Evolutionary conservation across 2,888 invertebrate species (phyloP).

Genomic region (Trichopria drosophilae): DNA sequence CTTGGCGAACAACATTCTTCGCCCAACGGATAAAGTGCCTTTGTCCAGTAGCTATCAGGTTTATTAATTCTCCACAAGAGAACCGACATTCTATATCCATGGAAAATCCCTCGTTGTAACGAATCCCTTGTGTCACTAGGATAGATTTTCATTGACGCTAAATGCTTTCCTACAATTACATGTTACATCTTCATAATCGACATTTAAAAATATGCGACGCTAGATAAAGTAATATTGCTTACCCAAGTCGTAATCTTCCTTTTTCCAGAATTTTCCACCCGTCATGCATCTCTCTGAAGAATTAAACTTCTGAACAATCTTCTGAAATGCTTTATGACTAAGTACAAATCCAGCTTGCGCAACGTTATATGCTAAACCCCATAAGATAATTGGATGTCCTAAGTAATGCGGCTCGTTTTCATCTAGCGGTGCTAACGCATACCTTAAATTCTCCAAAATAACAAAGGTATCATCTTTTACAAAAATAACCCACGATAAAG

Average conservation of each 20-base stretch:
- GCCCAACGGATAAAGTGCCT: conserved; percentile 59
- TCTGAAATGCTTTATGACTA: conserved; percentile 59
- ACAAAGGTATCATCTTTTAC: conserved; percentile 63
- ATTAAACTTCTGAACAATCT: conserved; percentile 56
- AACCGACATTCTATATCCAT: conserved; percentile 57
- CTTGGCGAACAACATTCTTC: conserved; percentile 61
- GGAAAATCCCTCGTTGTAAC: conserved; percentile 60
- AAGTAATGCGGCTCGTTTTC: conserved; percentile 60
- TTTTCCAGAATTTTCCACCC: conserved; percentile 62
- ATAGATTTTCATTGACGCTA: conserved; percentile 59
- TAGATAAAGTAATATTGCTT: conserved; percentile 20
- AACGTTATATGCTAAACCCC: conserved; percentile 63
- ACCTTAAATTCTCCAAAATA: conserved; percentile 63
- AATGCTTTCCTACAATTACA: conserved; percentile 59
- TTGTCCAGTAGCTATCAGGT: conserved; percentile 59
- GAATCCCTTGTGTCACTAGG: conserved; percentile 62
- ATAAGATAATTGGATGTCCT: conserved; percentile 62
- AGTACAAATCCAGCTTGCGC: conserved; percentile 64
- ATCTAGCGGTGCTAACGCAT: conserved; percentile 60
- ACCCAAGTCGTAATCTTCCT: conserved; percentile 66
- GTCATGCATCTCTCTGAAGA: conserved; percentile 57
- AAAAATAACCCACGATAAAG: conserved; percentile 62
- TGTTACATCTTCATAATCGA: conserved; percentile 2
- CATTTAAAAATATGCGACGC: neutral
- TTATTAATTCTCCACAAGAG: conserved; percentile 52